Base-by-base conservation (phyloP, 1,140 invertebrate genomes). In the Cecropterus lyciades region DNA sequence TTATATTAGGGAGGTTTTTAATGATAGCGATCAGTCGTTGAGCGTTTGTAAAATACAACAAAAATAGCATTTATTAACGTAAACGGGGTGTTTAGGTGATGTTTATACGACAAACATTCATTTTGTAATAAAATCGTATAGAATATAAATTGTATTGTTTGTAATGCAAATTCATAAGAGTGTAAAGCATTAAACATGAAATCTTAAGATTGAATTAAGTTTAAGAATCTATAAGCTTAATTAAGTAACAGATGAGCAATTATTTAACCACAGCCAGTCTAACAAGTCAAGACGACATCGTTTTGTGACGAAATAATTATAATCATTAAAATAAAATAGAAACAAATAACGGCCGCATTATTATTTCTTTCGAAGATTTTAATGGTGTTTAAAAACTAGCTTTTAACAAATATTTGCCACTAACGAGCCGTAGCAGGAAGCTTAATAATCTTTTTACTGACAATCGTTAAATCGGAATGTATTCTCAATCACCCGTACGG, bases 401-500 rank as follows among this genome's bases (percentile, higher is more conserved):
- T 60, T 46, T 49, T 60, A 60, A 60, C 45, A 60, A 60, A 60
- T 60, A 60, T 60, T 49, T 46, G 45, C 57, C 30, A 60, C 57
- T 60, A 60, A 60, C 57, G 57, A 60, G 45, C 27, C 27, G 14
- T 46, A 59, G 24, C 56, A 60, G 57, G 57, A 60, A 46, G 27
- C 17, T 37, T 9, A 49, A 59, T 59, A 46, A 59, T 60, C 45
- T 60, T 60, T 60, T 48, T 60, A 27, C 45, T 10, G 43, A 17
- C 15, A 17, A 48, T 48, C 42, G 42, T 59, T 59, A 59, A 59
- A 59, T 59, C 37, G 53, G 53, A 56, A 56, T 33, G 52, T 55
- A 43, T 43, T 43, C 17, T 43, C 37, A 42, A 59, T 52, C 49
- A 52, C 9, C 49, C 27, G 49, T 52, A 52, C 24, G 49, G 49